Evolutionary conservation across 2,797 vertebrate genomes (phyloP).

Genomic region (Pseudochromis fuscus): DNA sequence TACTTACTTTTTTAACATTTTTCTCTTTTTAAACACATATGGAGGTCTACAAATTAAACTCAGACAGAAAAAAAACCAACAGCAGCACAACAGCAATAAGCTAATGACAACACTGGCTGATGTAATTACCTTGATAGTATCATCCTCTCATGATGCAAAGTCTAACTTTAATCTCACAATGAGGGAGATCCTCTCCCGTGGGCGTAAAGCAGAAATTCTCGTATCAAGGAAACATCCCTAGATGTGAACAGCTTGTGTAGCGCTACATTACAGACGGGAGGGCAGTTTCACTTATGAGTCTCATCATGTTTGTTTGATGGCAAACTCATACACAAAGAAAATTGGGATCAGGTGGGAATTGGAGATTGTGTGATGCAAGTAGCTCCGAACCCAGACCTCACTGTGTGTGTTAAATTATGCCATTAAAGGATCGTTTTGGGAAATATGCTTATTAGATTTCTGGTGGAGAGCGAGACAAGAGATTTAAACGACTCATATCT

Average conservation of each 20-base stretch:
- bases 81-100: not conserved
- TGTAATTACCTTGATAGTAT: slow-evolving; percentile 65
- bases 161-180: slow-evolving; percentile 38
- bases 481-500: not conserved
- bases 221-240: slow-evolving; percentile 10
- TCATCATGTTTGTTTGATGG: slow-evolving; percentile 20
- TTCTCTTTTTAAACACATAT: not conserved
- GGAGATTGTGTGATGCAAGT: not conserved
- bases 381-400: not conserved
- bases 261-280: slow-evolving; percentile 32
- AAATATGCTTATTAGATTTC: not conserved
- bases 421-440: not conserved
- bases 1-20: not conserved
- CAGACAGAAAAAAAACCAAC: not conserved
- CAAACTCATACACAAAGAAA: not conserved
- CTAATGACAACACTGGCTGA: slow-evolving; percentile 23
- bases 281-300: slow-evolving; percentile 34
- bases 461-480: not conserved
- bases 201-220: slow-evolving; percentile 31
- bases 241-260: slow-evolving; percentile 39
- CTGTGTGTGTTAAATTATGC: not conserved
- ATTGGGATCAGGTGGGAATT: not conserved
- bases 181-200: slow-evolving; percentile 42
- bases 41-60: not conserved
- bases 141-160: slow-evolving; percentile 45